Percentiles rank a stretch among this genome's conserved stretches.
Evolutionary conservation across 2,888 invertebrate genomes (phyloP).

Genomic region (Callyntrura guangdongensis): DNA sequence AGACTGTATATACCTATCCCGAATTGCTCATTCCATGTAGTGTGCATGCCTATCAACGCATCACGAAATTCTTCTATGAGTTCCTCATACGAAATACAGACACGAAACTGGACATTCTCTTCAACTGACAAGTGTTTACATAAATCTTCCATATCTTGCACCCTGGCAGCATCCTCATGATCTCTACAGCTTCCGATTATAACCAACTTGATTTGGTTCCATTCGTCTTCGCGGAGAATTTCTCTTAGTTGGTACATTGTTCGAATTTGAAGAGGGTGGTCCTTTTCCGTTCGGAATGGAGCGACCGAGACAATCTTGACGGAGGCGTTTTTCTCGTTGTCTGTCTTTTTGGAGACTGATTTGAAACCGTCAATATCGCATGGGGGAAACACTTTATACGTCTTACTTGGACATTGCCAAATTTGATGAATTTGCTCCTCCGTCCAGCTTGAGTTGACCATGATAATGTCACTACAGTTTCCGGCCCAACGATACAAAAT

Average conservation of each 20-base stretch:
- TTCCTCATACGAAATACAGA: slow-evolving; percentile 94
- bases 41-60: slow-evolving; percentile 95
- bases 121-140: slow-evolving; percentile 94
- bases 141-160: slow-evolving; percentile 93
- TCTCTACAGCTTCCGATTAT: slow-evolving; percentile 97
- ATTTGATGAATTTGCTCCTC: slow-evolving; percentile 95
- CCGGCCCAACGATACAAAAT: slow-evolving; percentile 94
- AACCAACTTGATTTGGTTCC: slow-evolving; percentile 91
- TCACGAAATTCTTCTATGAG: slow-evolving; percentile 90
- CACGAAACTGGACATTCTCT: slow-evolving; percentile 94
- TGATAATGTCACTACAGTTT: slow-evolving; percentile 92
- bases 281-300: slow-evolving; percentile 99
- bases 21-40: slow-evolving; percentile 99
- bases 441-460: slow-evolving; percentile 99
- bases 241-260: slow-evolving; percentile 93
- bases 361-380: slow-evolving; percentile 92
- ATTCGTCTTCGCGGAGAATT: slow-evolving; percentile 90
- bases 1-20: slow-evolving; percentile 91
- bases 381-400: slow-evolving; percentile 93
- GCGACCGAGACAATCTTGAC: slow-evolving; percentile 95
- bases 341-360: slow-evolving; percentile 83
- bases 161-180: slow-evolving; percentile 92
- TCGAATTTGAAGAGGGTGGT: slow-evolving; percentile 97
- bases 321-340: slow-evolving; percentile 84
- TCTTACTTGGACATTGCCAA: slow-evolving; percentile 86